Evolutionary conservation across 2,797 vertebrate genomes (phyloP).

Genomic region (Parambassis ranga): DNA sequence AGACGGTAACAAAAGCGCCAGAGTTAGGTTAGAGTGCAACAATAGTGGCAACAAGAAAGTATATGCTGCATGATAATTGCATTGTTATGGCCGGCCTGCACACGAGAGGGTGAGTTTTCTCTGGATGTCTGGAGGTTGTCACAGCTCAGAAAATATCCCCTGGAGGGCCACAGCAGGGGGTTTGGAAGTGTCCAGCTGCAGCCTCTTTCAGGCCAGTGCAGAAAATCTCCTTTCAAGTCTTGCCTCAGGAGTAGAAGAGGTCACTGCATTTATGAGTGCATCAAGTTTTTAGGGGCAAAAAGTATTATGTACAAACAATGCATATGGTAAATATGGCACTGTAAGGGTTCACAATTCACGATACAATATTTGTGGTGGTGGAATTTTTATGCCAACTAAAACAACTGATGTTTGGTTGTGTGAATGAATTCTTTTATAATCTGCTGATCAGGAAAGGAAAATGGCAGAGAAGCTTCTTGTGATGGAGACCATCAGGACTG

Average conservation of each 20-base stretch:
- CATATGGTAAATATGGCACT: background rate
- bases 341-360: conserved; percentile 3
- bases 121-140: conserved; percentile 55
- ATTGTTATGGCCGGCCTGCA: conserved; percentile 56
- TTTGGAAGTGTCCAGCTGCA: conserved; percentile 47
- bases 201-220: conserved; percentile 24
- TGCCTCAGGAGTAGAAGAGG: conserved; percentile 26
- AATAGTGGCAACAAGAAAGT: conserved; percentile 60
- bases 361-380: background rate
- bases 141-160: conserved; percentile 61
- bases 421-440: no score
- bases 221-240: conserved; percentile 38
- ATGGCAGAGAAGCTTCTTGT: no score
- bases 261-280: conserved; percentile 26
- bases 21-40: conserved; percentile 46
- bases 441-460: no score
- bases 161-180: conserved; percentile 46
- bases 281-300: conserved; percentile 10
- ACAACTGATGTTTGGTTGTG: no score
- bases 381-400: background rate
- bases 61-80: conserved; percentile 65
- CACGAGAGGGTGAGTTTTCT: conserved; percentile 45
- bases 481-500: no score
- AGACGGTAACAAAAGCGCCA: conserved; percentile 59
- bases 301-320: background rate